phyloP scores from a whole-genome alignment of 2,113 vertebrate species.

The Chitala chitala region DNA sequence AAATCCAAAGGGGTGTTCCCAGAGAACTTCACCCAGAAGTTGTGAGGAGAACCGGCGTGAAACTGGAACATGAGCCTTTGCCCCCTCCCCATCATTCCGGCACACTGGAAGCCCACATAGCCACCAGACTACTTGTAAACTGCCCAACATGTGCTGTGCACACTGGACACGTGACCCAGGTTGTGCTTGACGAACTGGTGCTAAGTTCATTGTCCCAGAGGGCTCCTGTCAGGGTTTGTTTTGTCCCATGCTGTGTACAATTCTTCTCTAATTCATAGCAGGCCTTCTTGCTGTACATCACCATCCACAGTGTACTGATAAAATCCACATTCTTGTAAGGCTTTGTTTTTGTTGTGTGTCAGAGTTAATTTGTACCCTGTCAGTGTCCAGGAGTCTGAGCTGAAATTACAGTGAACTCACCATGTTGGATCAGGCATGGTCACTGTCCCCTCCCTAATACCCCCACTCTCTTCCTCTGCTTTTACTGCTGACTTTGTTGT shows the following conservation, averaged over 20 bases:
- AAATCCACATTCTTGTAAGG: not conserved
- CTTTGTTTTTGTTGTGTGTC: not conserved
- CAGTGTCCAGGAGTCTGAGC: not conserved
- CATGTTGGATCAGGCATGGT: not conserved
- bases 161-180: slow-evolving; percentile 33
- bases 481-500: slow-evolving; percentile 6
- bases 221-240: not conserved
- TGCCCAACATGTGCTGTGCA: not conserved
- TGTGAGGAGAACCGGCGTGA: slow-evolving; percentile 60
- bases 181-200: slow-evolving; percentile 42
- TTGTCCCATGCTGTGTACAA: slow-evolving; percentile 1
- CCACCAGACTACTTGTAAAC: not conserved
- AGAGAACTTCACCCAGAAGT: slow-evolving; percentile 91
- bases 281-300: not conserved
- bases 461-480: not conserved
- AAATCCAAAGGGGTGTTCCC: slow-evolving; percentile 87
- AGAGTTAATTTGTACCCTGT: not conserved
- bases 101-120: slow-evolving; percentile 12
- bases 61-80: slow-evolving; percentile 33
- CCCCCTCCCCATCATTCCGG: slow-evolving; percentile 32
- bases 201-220: slow-evolving; percentile 47
- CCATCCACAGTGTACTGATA: not conserved
- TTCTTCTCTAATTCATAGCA: too few species aligned
- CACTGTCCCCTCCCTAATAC: not conserved
- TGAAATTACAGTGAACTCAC: slow-evolving; percentile 18